phyloP scores from a whole-genome alignment of 2,888 invertebrate genomes.

The Synanthedon formicaeformis region DNA sequence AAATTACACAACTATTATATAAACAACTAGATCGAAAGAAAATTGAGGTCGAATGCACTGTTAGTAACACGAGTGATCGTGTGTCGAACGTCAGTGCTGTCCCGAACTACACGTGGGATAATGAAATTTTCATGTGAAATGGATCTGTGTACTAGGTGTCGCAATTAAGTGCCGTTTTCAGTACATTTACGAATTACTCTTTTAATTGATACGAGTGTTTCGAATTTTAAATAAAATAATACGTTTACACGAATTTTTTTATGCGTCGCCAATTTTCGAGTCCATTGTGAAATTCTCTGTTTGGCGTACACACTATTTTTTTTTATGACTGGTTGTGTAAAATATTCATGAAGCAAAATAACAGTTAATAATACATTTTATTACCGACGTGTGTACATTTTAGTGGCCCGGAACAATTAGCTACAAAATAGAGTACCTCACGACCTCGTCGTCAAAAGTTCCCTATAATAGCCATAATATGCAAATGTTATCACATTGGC shows the following conservation, averaged over 20 bases:
- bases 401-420: background rate
- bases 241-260: background rate
- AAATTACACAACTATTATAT: no score
- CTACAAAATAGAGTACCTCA: no score
- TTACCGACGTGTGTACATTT: no score
- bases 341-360: no score
- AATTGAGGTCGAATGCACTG: slow-evolving; percentile 9
- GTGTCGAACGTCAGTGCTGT: slow-evolving; percentile 2
- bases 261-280: background rate
- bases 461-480: slow-evolving; percentile 33
- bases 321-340: no score
- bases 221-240: background rate
- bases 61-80: slow-evolving; percentile 12
- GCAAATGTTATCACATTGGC: slow-evolving; percentile 28
- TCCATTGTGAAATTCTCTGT: no score
- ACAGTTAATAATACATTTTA: no score
- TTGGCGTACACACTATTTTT: no score
- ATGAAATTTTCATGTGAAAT: slow-evolving; percentile 55
- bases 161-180: background rate
- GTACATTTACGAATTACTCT: background rate
- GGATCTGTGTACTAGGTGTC: slow-evolving; percentile 8
- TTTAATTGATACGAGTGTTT: background rate
- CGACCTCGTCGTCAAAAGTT: slow-evolving; percentile 1
- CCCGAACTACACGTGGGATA: slow-evolving; percentile 24
- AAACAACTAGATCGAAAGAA: no score